A percentile compares a stretch with the other conserved stretches of the same genome.
phyloP scores from a whole-genome alignment of 2,888 invertebrate genomes.

The Boloria selene region DNA sequence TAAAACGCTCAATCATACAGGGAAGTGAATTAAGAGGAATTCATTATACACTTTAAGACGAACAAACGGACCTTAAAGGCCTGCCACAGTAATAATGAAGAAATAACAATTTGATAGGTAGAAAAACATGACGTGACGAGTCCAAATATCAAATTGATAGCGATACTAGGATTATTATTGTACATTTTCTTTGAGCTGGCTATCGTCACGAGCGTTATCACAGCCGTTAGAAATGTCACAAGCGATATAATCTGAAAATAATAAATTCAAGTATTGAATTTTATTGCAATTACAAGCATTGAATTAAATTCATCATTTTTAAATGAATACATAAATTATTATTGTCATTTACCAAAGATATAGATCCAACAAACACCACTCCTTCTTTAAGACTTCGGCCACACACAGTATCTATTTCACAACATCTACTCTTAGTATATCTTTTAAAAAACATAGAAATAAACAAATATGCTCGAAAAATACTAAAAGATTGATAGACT shows the following conservation, averaged over 20 bases:
- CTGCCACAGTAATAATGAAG: slow-evolving; percentile 53
- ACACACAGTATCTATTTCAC: slow-evolving; percentile 44
- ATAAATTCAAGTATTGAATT: no score
- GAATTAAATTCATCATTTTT: not conserved
- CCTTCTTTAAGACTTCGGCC: slow-evolving; percentile 45
- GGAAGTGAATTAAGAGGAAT: no score
- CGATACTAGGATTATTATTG: slow-evolving; percentile 47
- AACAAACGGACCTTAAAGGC: slow-evolving; percentile 41
- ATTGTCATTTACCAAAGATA: slow-evolving; percentile 47
- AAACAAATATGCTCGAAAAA: not conserved
- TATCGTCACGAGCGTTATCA: slow-evolving; percentile 2
- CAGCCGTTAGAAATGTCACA: slow-evolving; percentile 38
- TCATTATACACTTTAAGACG: no score
- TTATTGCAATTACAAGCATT: no score
- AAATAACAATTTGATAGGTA: slow-evolving; percentile 56
- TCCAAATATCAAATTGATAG: slow-evolving; percentile 51
- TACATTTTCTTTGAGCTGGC: slow-evolving; percentile 26
- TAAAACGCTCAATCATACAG: no score
- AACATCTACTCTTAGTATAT: slow-evolving; percentile 41
- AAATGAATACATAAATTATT: no score
- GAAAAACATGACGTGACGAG: slow-evolving; percentile 51
- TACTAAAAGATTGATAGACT: no score
- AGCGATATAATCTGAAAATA: slow-evolving; percentile 50
- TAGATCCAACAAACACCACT: slow-evolving; percentile 45
- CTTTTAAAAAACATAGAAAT: slow-evolving; percentile 25